Evolutionary conservation across 64 coral and sea anemone genomes (phyloP), one percentile per base, ranked within the genome.

Genomic region (Astreopora myriophthalma): DNA sequence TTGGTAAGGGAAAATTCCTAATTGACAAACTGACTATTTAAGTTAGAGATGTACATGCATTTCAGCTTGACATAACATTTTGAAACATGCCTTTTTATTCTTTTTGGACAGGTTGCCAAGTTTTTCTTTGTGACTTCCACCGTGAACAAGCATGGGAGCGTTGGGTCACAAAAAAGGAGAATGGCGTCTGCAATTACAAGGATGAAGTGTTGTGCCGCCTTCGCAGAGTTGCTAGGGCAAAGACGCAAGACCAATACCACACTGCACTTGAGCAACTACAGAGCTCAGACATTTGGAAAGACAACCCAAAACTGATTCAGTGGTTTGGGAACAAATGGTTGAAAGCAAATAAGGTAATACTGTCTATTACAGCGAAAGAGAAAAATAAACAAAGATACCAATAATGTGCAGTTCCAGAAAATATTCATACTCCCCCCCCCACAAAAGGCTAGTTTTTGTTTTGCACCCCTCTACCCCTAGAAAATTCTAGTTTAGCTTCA

Each of bases 91-190:
- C 8, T 12, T 55, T 0, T 12, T 2, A 55, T 5, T 55, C 12
- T 55, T 8, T 55, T 14, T 13, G 8, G 49, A 55, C 49, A 55
- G 49, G 12, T 8, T 55, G 49, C 49, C 8, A 8, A 12, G 49
- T 55, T 55, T 55, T 12, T 13, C 8, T 82, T 7, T 90, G 88
- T 66, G 87, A 89, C 28, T 89, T 89, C 57, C 73, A 89, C 22
- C 30, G 73, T 16, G 81, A 86, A 27, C 91, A 93, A 22, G 91
- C 91, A 29, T 93, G 91, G 91, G 84, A 93, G 39, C 28, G 91
- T 10, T 93, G 91, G 91, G 84, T 93, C 3, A 49, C 8, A 12
- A 55, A 8, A 55, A 55, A 13, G 8, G 12, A 13, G 8, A 8
- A 55, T 17, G 49, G 49, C 8, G 8, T 55, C 8, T 13, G 8